Base-by-base conservation (phyloP, 2,888 invertebrate species). In the Noctua comes region DNA sequence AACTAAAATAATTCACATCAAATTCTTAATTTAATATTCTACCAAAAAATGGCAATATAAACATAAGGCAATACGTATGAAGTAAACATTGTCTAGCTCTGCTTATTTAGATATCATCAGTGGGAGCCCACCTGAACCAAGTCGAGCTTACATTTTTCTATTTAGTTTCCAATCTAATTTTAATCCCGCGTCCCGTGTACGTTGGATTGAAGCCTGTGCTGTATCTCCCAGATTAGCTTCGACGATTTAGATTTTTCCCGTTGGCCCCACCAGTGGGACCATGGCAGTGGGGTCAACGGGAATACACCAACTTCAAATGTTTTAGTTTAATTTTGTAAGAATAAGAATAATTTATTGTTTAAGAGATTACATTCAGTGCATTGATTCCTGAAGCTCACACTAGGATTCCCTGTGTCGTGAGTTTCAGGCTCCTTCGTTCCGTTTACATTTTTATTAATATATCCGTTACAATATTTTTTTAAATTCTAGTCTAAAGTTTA, bases 81-180 rank as follows among this genome's bases (percentile, higher is more conserved):
- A 40, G 21, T 36, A 73, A 73, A 68, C 13, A 51, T 69, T 48
- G 5, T n/a, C 8, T 21, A 68, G 2, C 10, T 51, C 16, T 18
- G 4, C 13, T 21, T 48, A 73, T n/a, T 46, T 59, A 16, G 27
- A 6, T 43, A 62, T 13, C 64, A 43, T 13, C 40, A 24, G 18
- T 54, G n/a, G 51, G 21, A 21, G 3, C 10, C 10, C 21, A 77
- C 51, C n/a, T 77, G 76, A 77, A 77, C 31, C 21, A 65, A 43
- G 21, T 27, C n/a, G 11, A 36, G 16, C 43, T n/a, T 4, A 36
- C 21, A 54, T 77, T 77, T 77, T 77, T 66, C 36, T 65, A 77
- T 77, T 43, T 65, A 46, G 5, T 31, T 54, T 54, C 7, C n/a
- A 77, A 77, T 77, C n/a, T 46, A n/a, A 54, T 46, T 77, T 65